Evolutionary conservation across 2,888 invertebrate genomes (phyloP).

Genomic region (Silvanus unidentatus): DNA sequence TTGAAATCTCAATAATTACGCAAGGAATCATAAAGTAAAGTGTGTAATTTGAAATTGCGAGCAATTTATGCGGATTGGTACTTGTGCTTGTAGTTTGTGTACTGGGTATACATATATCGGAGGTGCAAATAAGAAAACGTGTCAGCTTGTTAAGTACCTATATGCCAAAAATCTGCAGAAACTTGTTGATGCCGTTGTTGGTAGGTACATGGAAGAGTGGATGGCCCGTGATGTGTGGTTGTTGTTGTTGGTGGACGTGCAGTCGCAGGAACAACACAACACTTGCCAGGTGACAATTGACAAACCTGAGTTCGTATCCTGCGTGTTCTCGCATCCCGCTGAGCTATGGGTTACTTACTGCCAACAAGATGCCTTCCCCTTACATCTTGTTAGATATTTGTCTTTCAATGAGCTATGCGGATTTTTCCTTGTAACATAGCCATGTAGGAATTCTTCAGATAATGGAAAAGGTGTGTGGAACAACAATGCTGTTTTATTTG

Average conservation of each 20-base stretch:
- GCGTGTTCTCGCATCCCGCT: slow-evolving; percentile 42
- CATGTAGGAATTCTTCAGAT: slow-evolving; percentile 38
- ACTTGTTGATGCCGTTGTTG: too few relatives aligned
- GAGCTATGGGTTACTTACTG: slow-evolving; percentile 43
- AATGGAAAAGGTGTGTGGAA: slow-evolving; percentile 44
- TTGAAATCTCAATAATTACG: too few relatives aligned
- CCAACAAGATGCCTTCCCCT: slow-evolving; percentile 40
- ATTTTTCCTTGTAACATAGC: slow-evolving; percentile 33
- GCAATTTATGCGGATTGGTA: slow-evolving; percentile 15
- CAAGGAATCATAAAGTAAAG: too few relatives aligned
- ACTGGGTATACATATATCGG: too few relatives aligned
- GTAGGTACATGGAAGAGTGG: slow-evolving; percentile 2
- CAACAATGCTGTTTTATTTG: slow-evolving; percentile 18
- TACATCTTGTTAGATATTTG: slow-evolving; percentile 45
- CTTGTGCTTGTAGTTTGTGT: too few relatives aligned
- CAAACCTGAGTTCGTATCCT: slow-evolving; percentile 43
- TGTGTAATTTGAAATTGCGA: slow-evolving; percentile 5
- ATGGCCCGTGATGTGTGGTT: slow-evolving; percentile 39
- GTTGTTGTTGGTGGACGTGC: slow-evolving; percentile 37
- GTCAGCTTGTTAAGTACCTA: too few relatives aligned
- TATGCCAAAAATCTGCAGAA: too few relatives aligned
- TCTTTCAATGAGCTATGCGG: slow-evolving; percentile 33
- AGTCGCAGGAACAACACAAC: slow-evolving; percentile 38
- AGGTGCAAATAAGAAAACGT: too few relatives aligned
- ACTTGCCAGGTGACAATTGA: slow-evolving; percentile 44